A percentile compares a stretch with the other conserved stretches of the same genome.
phyloP scores from a whole-genome alignment of 2,113 vertebrate species.

The Lophochroa leadbeateri region DNA sequence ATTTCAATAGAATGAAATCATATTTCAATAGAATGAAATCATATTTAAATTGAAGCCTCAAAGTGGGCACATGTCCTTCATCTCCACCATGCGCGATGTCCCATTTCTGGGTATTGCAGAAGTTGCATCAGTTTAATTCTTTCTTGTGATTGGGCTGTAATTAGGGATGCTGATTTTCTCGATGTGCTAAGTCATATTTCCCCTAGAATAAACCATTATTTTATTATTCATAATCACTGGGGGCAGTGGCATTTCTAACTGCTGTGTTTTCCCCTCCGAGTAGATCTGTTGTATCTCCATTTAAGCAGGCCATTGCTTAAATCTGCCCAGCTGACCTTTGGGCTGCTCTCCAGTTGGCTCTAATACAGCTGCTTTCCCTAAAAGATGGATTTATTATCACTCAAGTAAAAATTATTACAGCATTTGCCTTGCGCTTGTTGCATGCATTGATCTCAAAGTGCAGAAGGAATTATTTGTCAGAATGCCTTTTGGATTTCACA shows the following conservation, averaged over 20 bases:
- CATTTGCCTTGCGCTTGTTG: neutral
- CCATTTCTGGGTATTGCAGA: neutral
- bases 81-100: neutral
- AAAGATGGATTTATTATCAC: slow-evolving; percentile 44
- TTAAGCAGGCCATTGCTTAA: neutral
- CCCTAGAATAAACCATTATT: neutral
- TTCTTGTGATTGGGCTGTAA: neutral
- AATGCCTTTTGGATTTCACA: neutral
- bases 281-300: neutral
- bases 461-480: slow-evolving; percentile 18
- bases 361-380: neutral
- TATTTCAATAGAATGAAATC: neutral
- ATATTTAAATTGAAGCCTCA: neutral
- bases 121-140: neutral
- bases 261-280: neutral
- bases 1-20: neutral
- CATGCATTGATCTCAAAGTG: neutral
- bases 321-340: slow-evolving; percentile 1
- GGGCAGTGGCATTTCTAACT: neutral
- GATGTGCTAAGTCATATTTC: neutral
- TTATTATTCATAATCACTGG: neutral
- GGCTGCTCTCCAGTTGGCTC: slow-evolving; percentile 18
- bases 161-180: neutral
- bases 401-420: neutral
- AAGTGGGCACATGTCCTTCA: neutral